Conservation (phyloP, 2,797 vertebrate species). For the Denticeps clupeoides region DNA sequence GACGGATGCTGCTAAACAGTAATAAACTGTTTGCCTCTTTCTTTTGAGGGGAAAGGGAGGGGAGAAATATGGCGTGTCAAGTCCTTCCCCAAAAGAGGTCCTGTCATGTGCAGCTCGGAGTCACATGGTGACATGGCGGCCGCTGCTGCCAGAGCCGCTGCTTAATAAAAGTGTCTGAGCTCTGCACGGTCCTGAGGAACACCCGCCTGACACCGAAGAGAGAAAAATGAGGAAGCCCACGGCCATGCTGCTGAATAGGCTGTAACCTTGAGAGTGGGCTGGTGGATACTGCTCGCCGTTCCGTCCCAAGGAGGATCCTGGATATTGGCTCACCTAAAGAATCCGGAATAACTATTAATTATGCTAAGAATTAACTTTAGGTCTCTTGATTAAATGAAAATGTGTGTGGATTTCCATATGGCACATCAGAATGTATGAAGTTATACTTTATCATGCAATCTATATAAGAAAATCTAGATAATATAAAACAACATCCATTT, state of each 20-base stretch:
- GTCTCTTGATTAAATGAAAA: too few species aligned
- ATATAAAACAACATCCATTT: too few species aligned
- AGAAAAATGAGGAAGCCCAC: slow-evolving; percentile 67
- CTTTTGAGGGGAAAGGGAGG: slow-evolving; percentile 28
- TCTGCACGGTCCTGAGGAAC: slow-evolving; percentile 66
- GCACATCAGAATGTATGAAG: too few species aligned
- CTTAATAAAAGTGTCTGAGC: slow-evolving; percentile 73
- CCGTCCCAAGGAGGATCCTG: too few species aligned
- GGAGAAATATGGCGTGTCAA: slow-evolving; percentile 66
- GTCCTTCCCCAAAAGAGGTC: slow-evolving; percentile 58
- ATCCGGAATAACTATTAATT: too few species aligned
- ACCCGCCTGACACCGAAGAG: slow-evolving; percentile 60
- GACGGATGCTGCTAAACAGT: slow-evolving; percentile 77
- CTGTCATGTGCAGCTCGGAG: slow-evolving; percentile 51
- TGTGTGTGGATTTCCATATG: too few species aligned
- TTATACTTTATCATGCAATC: too few species aligned
- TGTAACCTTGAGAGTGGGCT: slow-evolving; percentile 64
- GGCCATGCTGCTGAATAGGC: slow-evolving; percentile 39
- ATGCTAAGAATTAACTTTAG: too few species aligned
- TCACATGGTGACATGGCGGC: slow-evolving; percentile 57
- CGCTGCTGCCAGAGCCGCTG: slow-evolving; percentile 59
- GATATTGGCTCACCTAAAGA: too few species aligned
- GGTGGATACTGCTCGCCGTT: too few species aligned
- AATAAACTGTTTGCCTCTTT: slow-evolving; percentile 75
- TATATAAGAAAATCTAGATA: too few species aligned